Percentiles rank a stretch among this genome's conserved stretches.
Conservation (phyloP, 2,888 invertebrate genomes). For the Malthinus flaveolus region DNA sequence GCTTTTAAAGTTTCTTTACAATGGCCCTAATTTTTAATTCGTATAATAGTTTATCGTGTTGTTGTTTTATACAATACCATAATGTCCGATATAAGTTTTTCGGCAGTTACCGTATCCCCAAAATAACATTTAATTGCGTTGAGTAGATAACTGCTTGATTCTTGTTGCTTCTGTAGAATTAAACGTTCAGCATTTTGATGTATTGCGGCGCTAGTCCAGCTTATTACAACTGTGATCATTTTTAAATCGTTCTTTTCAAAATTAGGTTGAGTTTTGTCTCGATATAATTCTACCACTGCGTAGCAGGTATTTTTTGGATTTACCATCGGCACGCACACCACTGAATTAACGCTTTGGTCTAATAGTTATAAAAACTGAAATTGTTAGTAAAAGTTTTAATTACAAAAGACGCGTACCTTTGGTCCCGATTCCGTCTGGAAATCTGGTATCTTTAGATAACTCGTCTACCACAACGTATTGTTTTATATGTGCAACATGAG, state of each 20-base stretch:
- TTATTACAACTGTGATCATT: slow-evolving; percentile 49
- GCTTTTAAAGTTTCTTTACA: slow-evolving; percentile 60
- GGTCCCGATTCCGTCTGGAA: slow-evolving; percentile 61
- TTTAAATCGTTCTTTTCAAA: slow-evolving; percentile 49
- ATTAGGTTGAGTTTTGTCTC: slow-evolving; percentile 48
- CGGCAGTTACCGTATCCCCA: slow-evolving; percentile 59
- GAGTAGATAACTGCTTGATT: slow-evolving; percentile 51
- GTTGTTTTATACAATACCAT: slow-evolving; percentile 51
- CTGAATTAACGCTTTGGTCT: slow-evolving; percentile 59
- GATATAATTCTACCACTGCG: slow-evolving; percentile 63
- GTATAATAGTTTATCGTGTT: not conserved
- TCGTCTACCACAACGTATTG: slow-evolving; percentile 61
- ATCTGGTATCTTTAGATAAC: slow-evolving; percentile 59
- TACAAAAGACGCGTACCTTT: slow-evolving; percentile 47
- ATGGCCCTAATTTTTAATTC: slow-evolving; percentile 57
- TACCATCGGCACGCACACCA: slow-evolving; percentile 63
- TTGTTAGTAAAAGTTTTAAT: no score
- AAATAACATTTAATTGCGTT: slow-evolving; percentile 57
- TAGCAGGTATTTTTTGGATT: slow-evolving; percentile 62
- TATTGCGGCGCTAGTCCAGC: slow-evolving; percentile 55
- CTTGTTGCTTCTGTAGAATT: slow-evolving; percentile 50
- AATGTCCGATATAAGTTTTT: slow-evolving; percentile 64
- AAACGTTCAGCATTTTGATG: slow-evolving; percentile 52
- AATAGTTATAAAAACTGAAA: not conserved
- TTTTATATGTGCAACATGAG: slow-evolving; percentile 61